Conservation (phyloP, 1,140 invertebrate genomes). For the Ostrea edulis region DNA sequence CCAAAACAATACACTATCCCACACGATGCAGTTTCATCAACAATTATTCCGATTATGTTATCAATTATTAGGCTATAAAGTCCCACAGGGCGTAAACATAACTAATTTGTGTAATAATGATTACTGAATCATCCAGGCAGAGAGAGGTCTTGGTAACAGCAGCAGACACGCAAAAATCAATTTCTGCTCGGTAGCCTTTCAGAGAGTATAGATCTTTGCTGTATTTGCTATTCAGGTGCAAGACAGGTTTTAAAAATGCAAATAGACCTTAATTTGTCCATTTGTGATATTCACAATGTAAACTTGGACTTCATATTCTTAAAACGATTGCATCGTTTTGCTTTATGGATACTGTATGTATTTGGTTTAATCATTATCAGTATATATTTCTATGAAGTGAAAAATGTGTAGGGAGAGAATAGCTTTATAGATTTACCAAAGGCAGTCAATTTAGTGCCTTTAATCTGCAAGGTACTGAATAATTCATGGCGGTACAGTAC, state of each 20-base stretch:
- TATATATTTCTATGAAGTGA: not conserved
- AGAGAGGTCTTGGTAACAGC: not conserved
- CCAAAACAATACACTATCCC: not conserved
- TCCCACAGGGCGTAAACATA: not conserved
- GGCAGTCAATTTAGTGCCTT: not conserved
- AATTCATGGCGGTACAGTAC: not conserved
- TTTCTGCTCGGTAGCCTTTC: not conserved
- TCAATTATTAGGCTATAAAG: not conserved
- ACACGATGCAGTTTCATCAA: not conserved
- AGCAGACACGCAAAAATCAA: slow-evolving; percentile 25
- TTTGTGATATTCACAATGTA: not conserved
- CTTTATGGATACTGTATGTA: not conserved
- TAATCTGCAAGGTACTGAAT: not conserved
- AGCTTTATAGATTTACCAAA: not conserved
- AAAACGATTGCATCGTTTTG: not conserved
- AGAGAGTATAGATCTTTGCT: not conserved
- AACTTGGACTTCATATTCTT: not conserved
- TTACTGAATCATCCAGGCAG: not conserved
- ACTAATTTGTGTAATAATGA: slow-evolving; percentile 27
- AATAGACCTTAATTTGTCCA: not conserved
- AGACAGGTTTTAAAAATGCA: slow-evolving; percentile 22
- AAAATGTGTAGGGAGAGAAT: not conserved
- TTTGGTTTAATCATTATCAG: not conserved
- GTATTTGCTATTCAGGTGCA: not conserved
- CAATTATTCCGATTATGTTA: not conserved